Conservation (phyloP, 2,113 vertebrate genomes). For the Cyprinodon tularosa region DNA sequence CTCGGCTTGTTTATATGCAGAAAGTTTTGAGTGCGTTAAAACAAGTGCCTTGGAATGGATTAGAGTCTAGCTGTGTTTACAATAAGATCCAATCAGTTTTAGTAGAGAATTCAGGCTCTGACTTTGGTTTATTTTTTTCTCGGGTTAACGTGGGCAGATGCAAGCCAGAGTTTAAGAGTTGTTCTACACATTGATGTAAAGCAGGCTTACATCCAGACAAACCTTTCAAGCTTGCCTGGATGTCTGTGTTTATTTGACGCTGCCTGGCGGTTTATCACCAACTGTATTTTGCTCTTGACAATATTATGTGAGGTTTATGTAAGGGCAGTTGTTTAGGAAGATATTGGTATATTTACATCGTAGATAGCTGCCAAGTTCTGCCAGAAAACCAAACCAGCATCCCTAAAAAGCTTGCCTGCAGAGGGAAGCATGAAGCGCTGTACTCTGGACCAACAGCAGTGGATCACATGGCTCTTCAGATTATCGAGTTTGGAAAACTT, state of each 20-base stretch:
- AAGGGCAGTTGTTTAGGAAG: neutral
- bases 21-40: slow-evolving; percentile 34
- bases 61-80: slow-evolving; percentile 13
- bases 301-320: neutral
- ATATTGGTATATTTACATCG: neutral
- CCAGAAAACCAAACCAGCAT: neutral
- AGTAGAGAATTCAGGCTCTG: slow-evolving; percentile 15
- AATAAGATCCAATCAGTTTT: slow-evolving; percentile 3
- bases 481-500: neutral
- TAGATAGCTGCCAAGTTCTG: neutral
- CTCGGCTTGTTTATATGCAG: slow-evolving; percentile 37
- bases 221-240: neutral
- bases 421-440: neutral
- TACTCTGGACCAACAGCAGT: neutral
- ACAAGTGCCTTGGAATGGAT: neutral
- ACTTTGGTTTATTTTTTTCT: slow-evolving; percentile 2
- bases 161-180: slow-evolving; percentile 16
- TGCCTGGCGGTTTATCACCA: slow-evolving; percentile 24
- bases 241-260: neutral
- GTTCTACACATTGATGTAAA: neutral
- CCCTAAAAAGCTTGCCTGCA: neutral
- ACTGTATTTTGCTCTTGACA: neutral
- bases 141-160: slow-evolving; percentile 4
- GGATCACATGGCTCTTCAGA: neutral
- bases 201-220: neutral